Evolutionary conservation across 2,888 invertebrate species (phyloP).

Genomic region (Eupithecia vulgata): DNA sequence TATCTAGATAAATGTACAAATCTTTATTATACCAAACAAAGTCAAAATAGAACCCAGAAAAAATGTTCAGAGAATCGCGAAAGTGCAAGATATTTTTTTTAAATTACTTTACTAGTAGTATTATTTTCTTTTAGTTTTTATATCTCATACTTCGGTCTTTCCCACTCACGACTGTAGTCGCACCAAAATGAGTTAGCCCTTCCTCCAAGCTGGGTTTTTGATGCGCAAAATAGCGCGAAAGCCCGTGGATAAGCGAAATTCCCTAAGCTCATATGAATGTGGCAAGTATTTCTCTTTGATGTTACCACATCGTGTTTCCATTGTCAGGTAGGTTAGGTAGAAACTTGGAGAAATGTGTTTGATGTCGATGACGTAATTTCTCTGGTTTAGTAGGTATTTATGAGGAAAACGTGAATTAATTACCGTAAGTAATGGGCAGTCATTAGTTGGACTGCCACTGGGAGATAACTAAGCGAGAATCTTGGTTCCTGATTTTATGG

Average conservation of each 20-base stretch:
- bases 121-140: neutral
- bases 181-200: conserved; percentile 1
- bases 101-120: neutral
- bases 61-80: neutral
- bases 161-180: neutral
- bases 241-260: conserved; percentile 41
- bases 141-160: neutral
- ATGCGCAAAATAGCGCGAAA: conserved; percentile 40
- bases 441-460: conserved; percentile 3
- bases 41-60: too few relatives aligned
- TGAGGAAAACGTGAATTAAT: conserved; percentile 13
- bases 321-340: conserved; percentile 20
- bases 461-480: neutral
- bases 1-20: too few relatives aligned
- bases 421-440: conserved; percentile 3
- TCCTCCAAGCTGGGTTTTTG: conserved; percentile 35
- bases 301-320: conserved; percentile 34
- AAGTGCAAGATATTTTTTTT: neutral
- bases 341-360: conserved; percentile 26
- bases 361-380: conserved; percentile 22
- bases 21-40: too few relatives aligned
- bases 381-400: neutral
- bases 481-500: neutral
- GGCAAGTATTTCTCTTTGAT: conserved; percentile 46
- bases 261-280: conserved; percentile 41